Base-by-base conservation (phyloP, 2,888 invertebrate genomes). In the Torymus auratus region DNA sequence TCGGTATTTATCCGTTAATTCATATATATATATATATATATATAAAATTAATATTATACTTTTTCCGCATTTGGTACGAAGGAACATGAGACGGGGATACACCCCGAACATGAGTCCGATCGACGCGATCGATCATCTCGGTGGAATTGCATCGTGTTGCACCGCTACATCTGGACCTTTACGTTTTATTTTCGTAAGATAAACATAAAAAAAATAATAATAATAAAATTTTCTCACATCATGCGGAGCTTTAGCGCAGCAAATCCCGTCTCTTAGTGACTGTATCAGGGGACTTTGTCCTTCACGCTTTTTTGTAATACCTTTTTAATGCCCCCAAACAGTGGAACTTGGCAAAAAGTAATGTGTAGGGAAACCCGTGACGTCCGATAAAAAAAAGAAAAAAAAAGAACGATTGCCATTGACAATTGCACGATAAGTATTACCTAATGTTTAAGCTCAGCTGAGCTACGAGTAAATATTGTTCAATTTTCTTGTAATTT, bases 61-160 rank as follows among this genome's bases (percentile, higher is more conserved):
- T 61, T 77, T 65, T 80, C 62, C 80, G 82, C 80, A 78, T 82
- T 82, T 82, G 80, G 82, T 82, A 82, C 82, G 77, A 82, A 82
- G 82, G 82, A 82, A 82, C 82, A 77, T 82, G 77, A 80, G 77
- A 82, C 82, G 80, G 64, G 71, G 69, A 74, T 28, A 73, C 53
- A 20, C 81, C 56, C 71, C 78, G 74, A 71, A 74, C 13, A 65
- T 71, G 70, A 68, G n/a, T 41, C 75, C 69, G 74, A 80, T 75
- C 53, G 50, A 23, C 67, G 41, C 41, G 60, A 68, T 67, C 67
- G 75, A 68, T 50, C 65, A 60, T 58, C 55, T 74, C 75, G 75
- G 61, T 58, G 73, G 76, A 76, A 58, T 78, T 76, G 69, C 61
- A 70, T 69, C 76, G 73, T 28, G 28, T 67, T 68, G 69, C 56